Evolutionary conservation across 2,888 invertebrate species (phyloP), one percentile per base, ranked within the genome.

Genomic region (Platerodrilus igneus): DNA sequence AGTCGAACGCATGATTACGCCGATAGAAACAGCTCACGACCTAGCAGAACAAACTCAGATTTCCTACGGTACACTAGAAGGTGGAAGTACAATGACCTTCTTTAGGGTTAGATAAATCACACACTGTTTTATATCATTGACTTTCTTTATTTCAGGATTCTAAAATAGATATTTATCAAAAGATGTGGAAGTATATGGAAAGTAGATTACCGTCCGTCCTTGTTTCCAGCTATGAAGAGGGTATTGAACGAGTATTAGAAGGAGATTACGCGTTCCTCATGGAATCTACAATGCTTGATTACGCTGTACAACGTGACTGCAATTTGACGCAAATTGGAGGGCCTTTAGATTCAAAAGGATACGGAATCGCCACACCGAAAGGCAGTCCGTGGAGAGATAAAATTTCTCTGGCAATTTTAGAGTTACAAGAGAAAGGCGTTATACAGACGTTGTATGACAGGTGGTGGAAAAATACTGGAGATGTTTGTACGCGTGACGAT

Each of bases 211-310:
- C 90, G 0, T 78, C 84, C 0, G 90, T 90, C 0, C 88, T 96
- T 58, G 92, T 94, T 0, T 77, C 83, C 31, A 85, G 85, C 0
- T 95, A 93, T 64, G 89, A 92, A 51, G 92, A 94, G 55, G 97
- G 96, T 0, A 87, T 95, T 15, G 77, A 82, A 52, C 73, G 86
- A 29, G 96, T 95, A 0, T 71, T 91, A 31, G 79, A 79, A 33
- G 93, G 88, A 1, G 87, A 95, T 68, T 99, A 96, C 67, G 97
- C 97, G 0, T 99, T 94, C 64, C 77, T 99, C 10, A 95, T 97
- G 90, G 97, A 99, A 71, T 95, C 94, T 0, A 93, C 96, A 0
- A 94, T 94, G 85, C 71, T 97, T 45, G 97, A 99, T 67, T 99
- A 95, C 62, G 81, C 85, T 6, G 90, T 92, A n/a, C 88, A 92